Base-by-base conservation (phyloP, 2,113 vertebrate species). In the Danio rerio region DNA sequence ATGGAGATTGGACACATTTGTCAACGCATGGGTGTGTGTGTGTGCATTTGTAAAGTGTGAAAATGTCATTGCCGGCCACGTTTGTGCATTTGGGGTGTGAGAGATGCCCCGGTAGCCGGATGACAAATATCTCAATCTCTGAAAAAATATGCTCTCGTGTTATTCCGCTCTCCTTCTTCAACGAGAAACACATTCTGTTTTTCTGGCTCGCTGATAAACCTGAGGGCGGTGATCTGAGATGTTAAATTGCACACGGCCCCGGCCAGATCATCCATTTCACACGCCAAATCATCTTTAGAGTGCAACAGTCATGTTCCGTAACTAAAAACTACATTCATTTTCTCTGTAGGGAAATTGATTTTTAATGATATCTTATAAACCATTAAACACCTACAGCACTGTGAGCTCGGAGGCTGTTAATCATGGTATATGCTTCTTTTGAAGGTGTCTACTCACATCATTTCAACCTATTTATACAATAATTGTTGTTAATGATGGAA, bases 121-220 rank as follows among this genome's bases (percentile, higher is more conserved):
- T 79, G 77, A 79, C 77, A 79, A 78, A 79, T 66, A 68, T 79
- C 77, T 79, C 77, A 79, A 79, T 79, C 62, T 79, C 18, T 66
- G 62, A 79, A 68, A 31, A 78, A 79, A 79, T 66, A 68, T 79
- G 77, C 61, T 12, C 0, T 15, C 5, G 20, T 16, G 18, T 65
- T 65, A 78, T 63, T 78, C 47, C 61, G 15, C 18, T 77, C 43
- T n/a, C 45, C 15, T 43, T 66, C 40, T 66, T 53, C 76, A 53
- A 66, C 66, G 49, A 66, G 58, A 66, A 66, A 79, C 49, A 66
- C 45, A 55, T 66, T 66, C 15, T 66, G 13, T 55, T 55, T 79
- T 43, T 55, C 77, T 9, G 0, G 18, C 49, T 20, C 9, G 15
- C 76, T 65, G 74, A 77, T 77, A 77, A 77, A 77, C 56, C 58